Evolutionary conservation across 2,797 vertebrate species (phyloP).

Genomic region (Busarellus nigricollis): DNA sequence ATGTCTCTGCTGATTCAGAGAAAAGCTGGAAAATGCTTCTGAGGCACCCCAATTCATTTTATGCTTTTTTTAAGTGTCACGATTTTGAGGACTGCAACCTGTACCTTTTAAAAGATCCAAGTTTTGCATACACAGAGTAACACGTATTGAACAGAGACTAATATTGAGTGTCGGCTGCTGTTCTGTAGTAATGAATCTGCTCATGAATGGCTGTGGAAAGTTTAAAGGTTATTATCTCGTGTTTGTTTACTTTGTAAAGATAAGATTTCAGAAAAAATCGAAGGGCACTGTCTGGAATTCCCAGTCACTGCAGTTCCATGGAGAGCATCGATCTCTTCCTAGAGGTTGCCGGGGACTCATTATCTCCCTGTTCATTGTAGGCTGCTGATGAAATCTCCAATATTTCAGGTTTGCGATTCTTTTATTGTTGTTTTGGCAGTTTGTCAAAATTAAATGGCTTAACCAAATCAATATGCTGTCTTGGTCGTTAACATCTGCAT

Average conservation of each 20-base stretch:
- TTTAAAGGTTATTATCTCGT: conserved; percentile 69
- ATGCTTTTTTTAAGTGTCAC: neutral
- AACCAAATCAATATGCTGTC: conserved; percentile 23
- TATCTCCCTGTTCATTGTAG: conserved; percentile 51
- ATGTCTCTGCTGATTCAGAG: neutral
- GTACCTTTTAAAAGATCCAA: neutral
- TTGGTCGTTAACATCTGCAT: conserved; percentile 13
- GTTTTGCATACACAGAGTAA: rapidly evolving
- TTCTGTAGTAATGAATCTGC: neutral
- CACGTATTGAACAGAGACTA: neutral
- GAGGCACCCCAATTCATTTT: neutral
- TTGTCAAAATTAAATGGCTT: conserved; percentile 59
- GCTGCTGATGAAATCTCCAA: conserved; percentile 44
- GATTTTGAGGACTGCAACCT: neutral
- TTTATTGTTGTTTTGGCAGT: conserved; percentile 59
- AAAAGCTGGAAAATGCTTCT: neutral
- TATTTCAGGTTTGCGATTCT: conserved; percentile 31
- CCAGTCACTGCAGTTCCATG: conserved; percentile 62
- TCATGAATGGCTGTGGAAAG: conserved; percentile 55
- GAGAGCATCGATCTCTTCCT: conserved; percentile 65
- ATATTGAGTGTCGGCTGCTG: neutral
- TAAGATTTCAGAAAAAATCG: conserved; percentile 73
- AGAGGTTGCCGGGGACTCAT: conserved; percentile 38
- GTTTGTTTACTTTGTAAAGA: conserved; percentile 72
- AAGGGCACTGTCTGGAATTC: conserved; percentile 56